These are phyloP conservation scores for Xiphorhynchus erythropygius DNA, from an alignment of 2,797 vertebrate species.

Conservation along the genomic window DNA sequence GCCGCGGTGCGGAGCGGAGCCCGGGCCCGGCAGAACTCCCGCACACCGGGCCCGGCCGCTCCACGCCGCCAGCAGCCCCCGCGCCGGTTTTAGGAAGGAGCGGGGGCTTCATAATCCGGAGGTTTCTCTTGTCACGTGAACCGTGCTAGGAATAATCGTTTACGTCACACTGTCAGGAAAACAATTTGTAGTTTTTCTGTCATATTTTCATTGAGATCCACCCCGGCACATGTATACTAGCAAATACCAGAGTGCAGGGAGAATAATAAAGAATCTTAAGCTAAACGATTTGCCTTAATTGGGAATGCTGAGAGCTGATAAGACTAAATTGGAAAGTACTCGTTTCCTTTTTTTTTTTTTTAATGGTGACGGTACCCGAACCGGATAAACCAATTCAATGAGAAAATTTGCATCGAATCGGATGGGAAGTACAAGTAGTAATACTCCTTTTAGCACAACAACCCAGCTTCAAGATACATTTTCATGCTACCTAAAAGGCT, in stretches of 20 bases:
- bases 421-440: neutral
- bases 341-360: neutral
- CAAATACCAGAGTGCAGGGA: neutral
- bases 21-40: neutral
- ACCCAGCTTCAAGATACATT: neutral
- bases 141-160: neutral
- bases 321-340: constrained; percentile 28
- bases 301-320: constrained; percentile 30
- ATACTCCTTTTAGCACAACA: neutral
- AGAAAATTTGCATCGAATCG: neutral
- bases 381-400: neutral
- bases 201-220: constrained; percentile 14
- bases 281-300: constrained; percentile 36
- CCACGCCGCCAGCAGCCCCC: neutral
- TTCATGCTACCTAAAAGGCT: neutral
- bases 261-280: constrained; percentile 14
- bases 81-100: neutral
- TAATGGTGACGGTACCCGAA: neutral
- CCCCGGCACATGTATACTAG: neutral
- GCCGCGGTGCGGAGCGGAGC: neutral
- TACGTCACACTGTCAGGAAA: constrained; percentile 26
- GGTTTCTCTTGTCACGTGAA: neutral
- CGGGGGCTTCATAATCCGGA: neutral
- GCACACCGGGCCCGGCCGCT: accelerated
- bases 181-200: constrained; percentile 30